A percentile compares a stretch with the other conserved stretches of the same genome.
These are phyloP conservation scores for Henicopernis longicauda DNA, from an alignment of 2,113 vertebrate genomes.

Conservation along the genomic window DNA sequence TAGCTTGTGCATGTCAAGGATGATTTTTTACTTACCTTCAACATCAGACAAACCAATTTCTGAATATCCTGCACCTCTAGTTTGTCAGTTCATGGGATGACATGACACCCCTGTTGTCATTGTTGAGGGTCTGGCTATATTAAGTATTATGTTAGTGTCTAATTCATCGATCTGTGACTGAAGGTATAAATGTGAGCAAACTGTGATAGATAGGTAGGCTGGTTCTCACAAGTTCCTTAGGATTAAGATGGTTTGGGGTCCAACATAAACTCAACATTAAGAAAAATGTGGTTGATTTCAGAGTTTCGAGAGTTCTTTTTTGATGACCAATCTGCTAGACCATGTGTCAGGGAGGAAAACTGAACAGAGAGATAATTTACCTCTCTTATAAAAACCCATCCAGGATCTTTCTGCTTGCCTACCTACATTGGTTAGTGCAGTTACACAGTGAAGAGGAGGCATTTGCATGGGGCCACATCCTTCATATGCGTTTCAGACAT, in stretches of 20 bases:
- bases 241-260: neutral
- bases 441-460: neutral
- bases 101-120: neutral
- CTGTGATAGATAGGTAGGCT: too few species aligned
- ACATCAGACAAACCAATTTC: neutral
- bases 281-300: neutral
- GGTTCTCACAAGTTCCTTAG: neutral
- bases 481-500: slow-evolving; percentile 36
- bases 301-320: neutral
- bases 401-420: neutral
- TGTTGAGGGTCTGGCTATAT: neutral
- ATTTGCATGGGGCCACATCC: slow-evolving; percentile 29
- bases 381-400: neutral
- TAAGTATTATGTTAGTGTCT: neutral
- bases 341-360: neutral
- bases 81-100: neutral
- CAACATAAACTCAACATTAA: neutral
- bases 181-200: neutral
- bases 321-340: neutral
- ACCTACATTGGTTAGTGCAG: neutral
- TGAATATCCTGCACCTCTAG: neutral
- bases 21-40: neutral
- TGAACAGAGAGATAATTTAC: neutral
- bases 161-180: neutral
- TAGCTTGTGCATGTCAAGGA: neutral